Evolutionary conservation across 1,140 invertebrate genomes (phyloP).

Genomic region (Bombus picipes): DNA sequence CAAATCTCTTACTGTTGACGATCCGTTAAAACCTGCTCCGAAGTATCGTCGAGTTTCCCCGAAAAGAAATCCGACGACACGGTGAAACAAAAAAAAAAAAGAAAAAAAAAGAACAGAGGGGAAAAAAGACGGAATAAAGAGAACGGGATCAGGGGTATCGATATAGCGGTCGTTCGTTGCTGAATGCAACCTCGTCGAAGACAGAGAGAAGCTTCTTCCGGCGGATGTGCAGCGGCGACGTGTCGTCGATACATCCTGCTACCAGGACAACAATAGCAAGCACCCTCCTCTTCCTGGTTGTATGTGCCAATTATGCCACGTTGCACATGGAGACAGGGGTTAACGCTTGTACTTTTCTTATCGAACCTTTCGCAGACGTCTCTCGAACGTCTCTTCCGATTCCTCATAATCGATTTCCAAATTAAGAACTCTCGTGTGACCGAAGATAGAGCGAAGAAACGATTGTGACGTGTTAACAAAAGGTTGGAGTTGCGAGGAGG

Average conservation of each 20-base stretch:
- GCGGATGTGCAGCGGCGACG: constrained; percentile 69
- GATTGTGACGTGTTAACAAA: too few species aligned
- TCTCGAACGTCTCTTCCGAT: too few species aligned
- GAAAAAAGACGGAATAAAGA: not conserved
- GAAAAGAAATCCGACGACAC: not conserved
- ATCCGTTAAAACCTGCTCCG: too few species aligned
- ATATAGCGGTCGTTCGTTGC: constrained; percentile 32
- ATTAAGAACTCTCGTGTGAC: not conserved
- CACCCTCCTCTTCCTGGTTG: constrained; percentile 63
- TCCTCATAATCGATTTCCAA: not conserved
- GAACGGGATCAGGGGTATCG: constrained; percentile 40
- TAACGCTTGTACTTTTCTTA: not conserved
- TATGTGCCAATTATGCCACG: constrained; percentile 53
- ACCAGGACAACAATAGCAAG: constrained; percentile 62
- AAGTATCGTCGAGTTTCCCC: too few species aligned
- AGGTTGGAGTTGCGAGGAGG: too few species aligned
- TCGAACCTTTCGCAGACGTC: not conserved
- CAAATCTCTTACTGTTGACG: not conserved
- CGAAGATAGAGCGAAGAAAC: too few species aligned
- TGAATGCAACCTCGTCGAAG: constrained; percentile 56
- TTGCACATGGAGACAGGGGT: not conserved
- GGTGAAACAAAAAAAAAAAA: not conserved
- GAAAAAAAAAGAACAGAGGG: not conserved
- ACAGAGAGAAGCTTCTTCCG: constrained; percentile 68
- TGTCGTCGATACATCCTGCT: constrained; percentile 67